A percentile compares a stretch with the other conserved stretches of the same genome.
Evolutionary conservation across 1,140 invertebrate species (phyloP).

Genomic region (Diorhabda elongata): DNA sequence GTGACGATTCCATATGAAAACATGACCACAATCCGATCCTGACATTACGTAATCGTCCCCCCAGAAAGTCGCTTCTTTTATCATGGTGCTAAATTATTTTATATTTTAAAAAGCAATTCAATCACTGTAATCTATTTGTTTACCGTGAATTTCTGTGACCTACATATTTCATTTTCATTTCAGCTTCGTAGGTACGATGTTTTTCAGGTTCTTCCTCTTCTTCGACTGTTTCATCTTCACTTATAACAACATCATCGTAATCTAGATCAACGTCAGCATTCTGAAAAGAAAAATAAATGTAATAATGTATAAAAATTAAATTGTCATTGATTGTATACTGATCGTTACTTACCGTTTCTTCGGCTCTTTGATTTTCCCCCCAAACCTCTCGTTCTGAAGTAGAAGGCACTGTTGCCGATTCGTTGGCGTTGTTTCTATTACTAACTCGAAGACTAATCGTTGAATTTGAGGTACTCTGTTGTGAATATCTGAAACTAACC

Average conservation of each 20-base stretch:
- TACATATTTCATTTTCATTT: constrained; percentile 66
- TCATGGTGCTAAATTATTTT: constrained; percentile 68
- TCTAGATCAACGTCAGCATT: constrained; percentile 32
- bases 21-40: constrained; percentile 82
- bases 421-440: background rate
- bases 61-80: constrained; percentile 89
- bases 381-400: constrained; percentile 11
- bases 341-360: constrained; percentile 11
- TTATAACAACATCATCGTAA: constrained; percentile 24
- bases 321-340: too few relatives aligned
- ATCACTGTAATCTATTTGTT: background rate
- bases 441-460: constrained; percentile 43
- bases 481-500: constrained; percentile 43
- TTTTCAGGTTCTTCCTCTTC: constrained; percentile 24
- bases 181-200: constrained; percentile 41
- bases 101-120: background rate
- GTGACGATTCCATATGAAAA: constrained; percentile 66
- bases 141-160: constrained; percentile 82
- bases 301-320: too few relatives aligned
- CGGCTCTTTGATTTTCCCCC: constrained; percentile 9
- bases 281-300: background rate
- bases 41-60: constrained; percentile 78
- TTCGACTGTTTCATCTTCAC: constrained; percentile 27
- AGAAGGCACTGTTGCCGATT: background rate
- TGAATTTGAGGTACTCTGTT: constrained; percentile 44